Evolutionary conservation across 2,797 vertebrate genomes (phyloP).

Genomic region (Enteromius unitaeniatus): DNA sequence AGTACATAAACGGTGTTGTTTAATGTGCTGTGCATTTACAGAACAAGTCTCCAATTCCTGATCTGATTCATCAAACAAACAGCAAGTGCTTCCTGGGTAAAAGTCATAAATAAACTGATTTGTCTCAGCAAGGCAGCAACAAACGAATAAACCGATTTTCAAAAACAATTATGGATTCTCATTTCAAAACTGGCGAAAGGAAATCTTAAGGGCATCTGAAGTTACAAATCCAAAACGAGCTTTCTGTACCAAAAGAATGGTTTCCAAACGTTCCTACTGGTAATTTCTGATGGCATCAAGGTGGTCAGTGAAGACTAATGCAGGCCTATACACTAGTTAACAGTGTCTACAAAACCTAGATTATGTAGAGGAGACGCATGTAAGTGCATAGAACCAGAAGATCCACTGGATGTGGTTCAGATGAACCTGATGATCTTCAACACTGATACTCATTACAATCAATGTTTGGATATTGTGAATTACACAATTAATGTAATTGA

Average conservation of each 20-base stretch:
- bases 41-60: too few relatives aligned
- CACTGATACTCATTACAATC: background rate
- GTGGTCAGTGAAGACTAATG: background rate
- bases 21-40: constrained; percentile 13
- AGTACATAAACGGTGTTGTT: background rate
- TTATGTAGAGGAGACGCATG: background rate
- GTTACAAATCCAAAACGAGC: background rate
- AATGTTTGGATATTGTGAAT: background rate
- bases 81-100: background rate
- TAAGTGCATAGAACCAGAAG: background rate
- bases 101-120: constrained; percentile 26
- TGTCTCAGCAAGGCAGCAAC: constrained; percentile 43
- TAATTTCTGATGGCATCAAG: background rate
- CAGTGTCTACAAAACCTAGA: background rate
- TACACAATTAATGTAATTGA: background rate
- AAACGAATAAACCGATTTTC: background rate
- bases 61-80: background rate
- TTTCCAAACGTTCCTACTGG: background rate
- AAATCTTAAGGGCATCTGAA: background rate
- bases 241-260: background rate
- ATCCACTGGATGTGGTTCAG: background rate
- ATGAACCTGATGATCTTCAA: too few relatives aligned
- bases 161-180: background rate
- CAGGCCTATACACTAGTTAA: background rate
- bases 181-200: background rate